Evolutionary conservation across 2,888 invertebrate species (phyloP).

Genomic region (Drosophila cracens): DNA sequence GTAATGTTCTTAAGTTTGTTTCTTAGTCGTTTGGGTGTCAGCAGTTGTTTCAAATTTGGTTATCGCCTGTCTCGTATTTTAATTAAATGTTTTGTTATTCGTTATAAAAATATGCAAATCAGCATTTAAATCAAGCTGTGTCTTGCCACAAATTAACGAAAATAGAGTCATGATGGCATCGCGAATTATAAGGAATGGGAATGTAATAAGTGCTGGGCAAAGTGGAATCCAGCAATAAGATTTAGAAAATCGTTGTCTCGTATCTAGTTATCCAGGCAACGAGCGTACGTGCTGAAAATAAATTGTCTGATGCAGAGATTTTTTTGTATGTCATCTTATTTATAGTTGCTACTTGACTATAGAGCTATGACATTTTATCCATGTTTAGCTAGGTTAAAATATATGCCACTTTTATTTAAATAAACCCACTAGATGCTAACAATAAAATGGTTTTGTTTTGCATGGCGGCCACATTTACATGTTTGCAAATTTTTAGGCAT

Average conservation of each 20-base stretch:
- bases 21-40: background rate
- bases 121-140: background rate
- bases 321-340: background rate
- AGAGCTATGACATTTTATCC: background rate
- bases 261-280: background rate
- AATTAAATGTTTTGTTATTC: background rate
- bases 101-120: background rate
- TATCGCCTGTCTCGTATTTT: background rate
- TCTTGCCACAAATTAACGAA: background rate
- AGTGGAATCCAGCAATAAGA: background rate
- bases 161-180: background rate
- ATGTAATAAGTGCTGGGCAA: background rate
- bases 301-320: background rate
- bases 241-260: background rate
- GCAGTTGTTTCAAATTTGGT: background rate
- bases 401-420: background rate
- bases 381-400: background rate
- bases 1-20: background rate
- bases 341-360: background rate
- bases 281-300: background rate
- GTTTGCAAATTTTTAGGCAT: background rate
- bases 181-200: background rate
- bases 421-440: background rate
- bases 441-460: background rate
- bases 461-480: conserved; percentile 1